These are phyloP conservation scores for Neuroterus valhalla DNA, from an alignment of 1,140 invertebrate genomes.

Conservation along the genomic window DNA sequence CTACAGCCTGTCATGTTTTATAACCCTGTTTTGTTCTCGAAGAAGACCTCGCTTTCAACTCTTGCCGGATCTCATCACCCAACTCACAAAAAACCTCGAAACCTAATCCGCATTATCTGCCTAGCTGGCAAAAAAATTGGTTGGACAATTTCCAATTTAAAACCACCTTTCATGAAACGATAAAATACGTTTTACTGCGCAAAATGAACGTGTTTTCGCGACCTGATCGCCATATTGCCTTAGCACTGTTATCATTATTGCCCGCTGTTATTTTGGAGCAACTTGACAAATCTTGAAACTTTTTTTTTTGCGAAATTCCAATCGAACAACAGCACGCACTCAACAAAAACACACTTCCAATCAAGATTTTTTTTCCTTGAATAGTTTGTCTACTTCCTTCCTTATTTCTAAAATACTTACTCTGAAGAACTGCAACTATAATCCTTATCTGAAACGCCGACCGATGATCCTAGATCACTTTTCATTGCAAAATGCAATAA, in stretches of 20 bases:
- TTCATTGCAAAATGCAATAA: too few species aligned
- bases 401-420: too few species aligned
- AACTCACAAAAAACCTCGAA: neutral
- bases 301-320: too few species aligned
- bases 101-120: neutral
- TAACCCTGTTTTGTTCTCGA: slow-evolving; percentile 24
- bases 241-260: slow-evolving; percentile 30
- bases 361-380: too few species aligned
- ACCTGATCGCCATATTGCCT: slow-evolving; percentile 26
- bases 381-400: too few species aligned
- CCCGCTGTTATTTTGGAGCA: slow-evolving; percentile 29
- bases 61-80: neutral
- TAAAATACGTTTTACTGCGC: slow-evolving; percentile 30
- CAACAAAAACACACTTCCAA: too few species aligned
- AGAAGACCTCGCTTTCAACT: slow-evolving; percentile 12
- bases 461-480: too few species aligned
- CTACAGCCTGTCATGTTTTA: slow-evolving; percentile 22
- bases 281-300: neutral
- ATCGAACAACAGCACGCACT: too few species aligned
- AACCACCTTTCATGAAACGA: slow-evolving; percentile 19
- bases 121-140: neutral
- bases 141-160: neutral
- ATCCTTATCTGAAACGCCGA: too few species aligned
- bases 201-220: slow-evolving; percentile 28
- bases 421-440: too few species aligned